These are phyloP conservation scores for Rugalucina vietnamica DNA, from an alignment of 2,888 invertebrate species.

Conservation along the genomic window DNA sequence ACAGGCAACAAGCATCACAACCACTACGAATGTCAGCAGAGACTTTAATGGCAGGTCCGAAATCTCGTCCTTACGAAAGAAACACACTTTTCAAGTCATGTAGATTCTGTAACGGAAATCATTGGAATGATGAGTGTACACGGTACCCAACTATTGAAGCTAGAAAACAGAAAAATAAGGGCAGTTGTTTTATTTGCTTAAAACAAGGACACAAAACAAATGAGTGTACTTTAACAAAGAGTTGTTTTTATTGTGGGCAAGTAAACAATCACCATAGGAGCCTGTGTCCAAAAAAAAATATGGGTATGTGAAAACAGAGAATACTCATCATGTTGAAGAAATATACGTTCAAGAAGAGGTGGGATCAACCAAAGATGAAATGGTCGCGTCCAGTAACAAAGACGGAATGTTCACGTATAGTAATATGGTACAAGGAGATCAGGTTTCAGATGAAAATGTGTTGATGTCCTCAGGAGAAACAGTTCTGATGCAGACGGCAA, in stretches of 20 bases:
- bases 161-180: conserved; percentile 25
- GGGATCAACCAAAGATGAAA: too few relatives aligned
- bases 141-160: conserved; percentile 22
- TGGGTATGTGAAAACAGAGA: neutral
- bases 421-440: neutral
- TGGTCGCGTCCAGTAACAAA: too few relatives aligned
- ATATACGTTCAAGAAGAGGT: neutral
- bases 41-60: neutral
- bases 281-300: conserved; percentile 31
- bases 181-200: conserved; percentile 27
- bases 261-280: conserved; percentile 33
- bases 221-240: conserved; percentile 14
- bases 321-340: conserved; percentile 2
- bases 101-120: neutral
- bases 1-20: neutral
- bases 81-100: neutral
- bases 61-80: neutral
- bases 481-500: conserved; percentile 37
- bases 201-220: conserved; percentile 4
- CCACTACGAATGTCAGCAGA: neutral
- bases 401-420: too few relatives aligned
- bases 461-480: conserved; percentile 27
- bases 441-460: conserved; percentile 20
- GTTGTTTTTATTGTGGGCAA: conserved; percentile 33
- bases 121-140: conserved; percentile 41